Evolutionary conservation across 2,113 vertebrate species (phyloP).

Genomic region (Apteryx owenii): DNA sequence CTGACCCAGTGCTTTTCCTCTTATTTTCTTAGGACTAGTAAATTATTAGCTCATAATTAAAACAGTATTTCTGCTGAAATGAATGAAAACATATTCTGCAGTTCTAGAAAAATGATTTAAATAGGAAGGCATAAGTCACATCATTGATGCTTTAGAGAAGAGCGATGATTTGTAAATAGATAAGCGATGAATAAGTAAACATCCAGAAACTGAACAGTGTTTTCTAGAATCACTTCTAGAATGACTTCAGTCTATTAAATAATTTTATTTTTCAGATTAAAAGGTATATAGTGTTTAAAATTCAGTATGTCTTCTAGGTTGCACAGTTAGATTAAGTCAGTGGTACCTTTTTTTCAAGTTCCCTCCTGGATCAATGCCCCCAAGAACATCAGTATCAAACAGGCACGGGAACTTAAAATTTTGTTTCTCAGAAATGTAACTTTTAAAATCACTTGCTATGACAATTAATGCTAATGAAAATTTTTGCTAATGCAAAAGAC

Average conservation of each 20-base stretch:
- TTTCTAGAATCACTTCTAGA: not conserved
- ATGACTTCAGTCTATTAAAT: not conserved
- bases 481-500: not conserved
- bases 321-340: not conserved
- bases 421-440: not conserved
- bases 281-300: not conserved
- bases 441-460: not conserved
- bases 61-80: not conserved
- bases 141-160: not conserved
- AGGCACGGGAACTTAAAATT: not conserved
- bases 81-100: not conserved
- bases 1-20: not conserved
- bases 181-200: not conserved
- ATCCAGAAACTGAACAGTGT: not conserved
- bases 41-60: not conserved
- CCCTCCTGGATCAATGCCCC: not conserved
- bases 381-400: not conserved
- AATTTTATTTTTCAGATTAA: not conserved
- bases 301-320: not conserved
- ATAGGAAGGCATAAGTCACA: not conserved
- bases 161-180: not conserved
- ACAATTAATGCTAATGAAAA: slow-evolving; percentile 27
- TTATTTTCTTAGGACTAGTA: not conserved
- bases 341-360: not conserved
- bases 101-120: not conserved